Evolutionary conservation across 2,888 invertebrate species (phyloP), one percentile per base, ranked within the genome.

Genomic region (Microplitis manilae): DNA sequence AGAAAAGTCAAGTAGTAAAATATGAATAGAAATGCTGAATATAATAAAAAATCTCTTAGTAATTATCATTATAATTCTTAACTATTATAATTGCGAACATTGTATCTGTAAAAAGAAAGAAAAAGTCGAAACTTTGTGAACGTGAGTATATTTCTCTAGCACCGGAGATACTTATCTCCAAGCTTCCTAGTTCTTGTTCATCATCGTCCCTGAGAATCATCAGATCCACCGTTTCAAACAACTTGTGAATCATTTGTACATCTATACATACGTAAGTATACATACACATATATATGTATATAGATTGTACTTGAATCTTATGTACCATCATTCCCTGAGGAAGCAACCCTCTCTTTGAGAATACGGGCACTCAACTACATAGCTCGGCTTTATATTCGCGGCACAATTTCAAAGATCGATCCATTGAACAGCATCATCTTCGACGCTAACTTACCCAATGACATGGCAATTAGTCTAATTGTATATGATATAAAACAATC

Each of bases 371-470:
- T 86, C 81, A 73, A 86, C 73, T 67, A 17, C 40, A 15, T 67
- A 41, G 17, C 50, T 71, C 73, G 67, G 82, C 81, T 84, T 84
- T 83, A 85, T 83, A 85, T 87, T 85, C 85, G 85, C 86, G 86
- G 85, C 87, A 87, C 87, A 87, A 87, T 87, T 87, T 86, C 80
- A 78, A 84, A 81, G 85, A 88, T 89, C 88, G 87, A 89, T 89
- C 86, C 84, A 87, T 87, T 84, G 87, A 86, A 82, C 68, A 70
- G 62, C 20, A 20, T 62, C 9, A 20, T 62, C 9, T 50, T 50
- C 50, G 62, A 6, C 20, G 9, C 7, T 62, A 20, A 62, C 62
- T 62, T 20, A n/a, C 17, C 20, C 17, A 62, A 62, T 62, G 62
- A 17, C 62, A 17, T 17, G 20, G 68, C n/a, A 68, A 40, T 68